Evolutionary conservation across 1,140 invertebrate genomes (phyloP).

Genomic region (Plectus sambesii): DNA sequence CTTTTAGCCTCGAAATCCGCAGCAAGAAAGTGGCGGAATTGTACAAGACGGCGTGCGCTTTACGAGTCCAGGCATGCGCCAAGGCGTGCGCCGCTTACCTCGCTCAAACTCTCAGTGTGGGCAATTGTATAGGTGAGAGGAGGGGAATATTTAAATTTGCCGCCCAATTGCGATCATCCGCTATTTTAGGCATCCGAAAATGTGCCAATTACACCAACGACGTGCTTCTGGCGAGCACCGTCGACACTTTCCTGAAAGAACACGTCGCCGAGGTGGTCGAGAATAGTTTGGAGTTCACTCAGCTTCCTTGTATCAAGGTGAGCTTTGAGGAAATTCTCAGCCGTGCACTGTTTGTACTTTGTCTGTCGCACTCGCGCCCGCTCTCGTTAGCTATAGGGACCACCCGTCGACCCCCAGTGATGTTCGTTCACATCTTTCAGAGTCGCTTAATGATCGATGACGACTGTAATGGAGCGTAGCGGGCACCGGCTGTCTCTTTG

Average conservation of each 20-base stretch:
- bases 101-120: slow-evolving; percentile 56
- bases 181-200: slow-evolving; percentile 30
- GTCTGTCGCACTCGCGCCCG: no score
- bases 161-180: not conserved
- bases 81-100: slow-evolving; percentile 61
- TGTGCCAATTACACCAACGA: slow-evolving; percentile 39
- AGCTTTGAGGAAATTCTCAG: no score
- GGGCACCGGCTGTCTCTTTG: no score
- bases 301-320: slow-evolving; percentile 57
- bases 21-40: slow-evolving; percentile 58
- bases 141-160: slow-evolving; percentile 15
- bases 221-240: no score
- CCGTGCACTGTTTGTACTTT: no score
- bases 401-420: no score
- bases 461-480: no score
- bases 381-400: no score
- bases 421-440: no score
- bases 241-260: slow-evolving; percentile 26
- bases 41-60: slow-evolving; percentile 60
- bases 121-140: slow-evolving; percentile 57
- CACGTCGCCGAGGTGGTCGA: slow-evolving; percentile 50
- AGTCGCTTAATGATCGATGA: no score
- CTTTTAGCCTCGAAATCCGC: slow-evolving; percentile 53
- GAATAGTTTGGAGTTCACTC: slow-evolving; percentile 52
- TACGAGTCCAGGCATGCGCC: slow-evolving; percentile 60